Evolutionary conservation across 2,888 invertebrate genomes (phyloP).

Genomic region (Terebella lapidaria): DNA sequence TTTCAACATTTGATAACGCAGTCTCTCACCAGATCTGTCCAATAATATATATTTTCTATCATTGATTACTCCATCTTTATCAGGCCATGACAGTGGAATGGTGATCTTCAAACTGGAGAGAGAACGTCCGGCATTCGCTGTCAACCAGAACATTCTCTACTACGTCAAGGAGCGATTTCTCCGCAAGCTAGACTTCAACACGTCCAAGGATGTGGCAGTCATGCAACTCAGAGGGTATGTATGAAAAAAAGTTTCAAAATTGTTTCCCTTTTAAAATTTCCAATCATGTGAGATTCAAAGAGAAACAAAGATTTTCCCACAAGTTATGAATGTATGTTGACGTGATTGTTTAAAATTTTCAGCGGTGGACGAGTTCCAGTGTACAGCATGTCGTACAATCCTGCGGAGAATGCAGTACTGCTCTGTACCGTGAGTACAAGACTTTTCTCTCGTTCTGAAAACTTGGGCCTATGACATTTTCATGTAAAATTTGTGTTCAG

Average conservation of each 20-base stretch:
- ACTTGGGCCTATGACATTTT: too few species aligned
- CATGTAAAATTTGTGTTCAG: background rate
- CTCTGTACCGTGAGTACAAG: constrained; percentile 64
- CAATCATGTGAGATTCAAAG: too few species aligned
- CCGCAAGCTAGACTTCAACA: constrained; percentile 86
- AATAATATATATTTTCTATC: too few species aligned
- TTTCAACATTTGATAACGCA: too few species aligned
- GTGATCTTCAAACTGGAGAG: constrained; percentile 85
- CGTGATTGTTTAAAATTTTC: too few species aligned
- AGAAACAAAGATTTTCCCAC: too few species aligned
- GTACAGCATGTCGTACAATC: constrained; percentile 87
- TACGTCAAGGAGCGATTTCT: constrained; percentile 92
- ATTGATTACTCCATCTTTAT: too few species aligned
- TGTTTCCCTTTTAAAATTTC: background rate
- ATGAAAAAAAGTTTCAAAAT: too few species aligned
- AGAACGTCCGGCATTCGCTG: constrained; percentile 92
- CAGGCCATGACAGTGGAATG: constrained; percentile 91
- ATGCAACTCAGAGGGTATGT: constrained; percentile 78
- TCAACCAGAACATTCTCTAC: constrained; percentile 86
- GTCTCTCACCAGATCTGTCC: too few species aligned
- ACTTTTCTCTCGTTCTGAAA: too few species aligned
- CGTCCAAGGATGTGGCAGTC: constrained; percentile 84
- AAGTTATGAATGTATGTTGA: too few species aligned
- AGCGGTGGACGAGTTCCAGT: constrained; percentile 33
- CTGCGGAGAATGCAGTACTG: constrained; percentile 91